Evolutionary conservation across 1,140 invertebrate genomes (phyloP).

Genomic region (Penaeus indicus): DNA sequence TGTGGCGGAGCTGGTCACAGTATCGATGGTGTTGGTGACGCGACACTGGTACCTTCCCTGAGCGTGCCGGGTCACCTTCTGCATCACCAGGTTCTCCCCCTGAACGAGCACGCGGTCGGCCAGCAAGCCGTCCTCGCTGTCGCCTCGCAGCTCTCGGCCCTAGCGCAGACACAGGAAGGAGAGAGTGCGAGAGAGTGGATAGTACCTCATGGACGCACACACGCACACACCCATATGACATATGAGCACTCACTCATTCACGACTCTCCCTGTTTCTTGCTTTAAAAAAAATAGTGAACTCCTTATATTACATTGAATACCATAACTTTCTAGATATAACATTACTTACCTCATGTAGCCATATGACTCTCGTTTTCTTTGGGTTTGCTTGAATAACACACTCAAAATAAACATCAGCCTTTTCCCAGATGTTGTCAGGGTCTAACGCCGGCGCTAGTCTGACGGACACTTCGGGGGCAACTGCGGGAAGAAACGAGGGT

Average conservation of each 20-base stretch:
- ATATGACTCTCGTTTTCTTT: slow-evolving; percentile 79
- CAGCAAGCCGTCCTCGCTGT: slow-evolving; percentile 72
- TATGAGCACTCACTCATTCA: slow-evolving; percentile 12
- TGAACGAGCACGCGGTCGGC: slow-evolving; percentile 74
- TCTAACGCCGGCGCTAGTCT: slow-evolving; percentile 59
- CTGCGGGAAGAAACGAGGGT: slow-evolving; percentile 2
- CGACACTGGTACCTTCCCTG: slow-evolving; percentile 81
- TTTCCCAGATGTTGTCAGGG: slow-evolving; percentile 75
- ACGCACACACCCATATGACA: neutral
- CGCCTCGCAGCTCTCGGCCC: slow-evolving; percentile 75
- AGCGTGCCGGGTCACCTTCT: slow-evolving; percentile 75
- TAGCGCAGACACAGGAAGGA: slow-evolving; percentile 68
- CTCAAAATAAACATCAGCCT: slow-evolving; percentile 76
- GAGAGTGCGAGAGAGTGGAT: neutral
- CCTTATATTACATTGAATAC: too few relatives aligned
- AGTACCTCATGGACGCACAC: neutral
- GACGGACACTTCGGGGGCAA: slow-evolving; percentile 44
- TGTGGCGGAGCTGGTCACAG: slow-evolving; percentile 71
- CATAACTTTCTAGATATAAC: too few relatives aligned
- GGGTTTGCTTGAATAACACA: slow-evolving; percentile 90
- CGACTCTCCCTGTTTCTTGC: slow-evolving; percentile 12
- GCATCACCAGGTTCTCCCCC: slow-evolving; percentile 78
- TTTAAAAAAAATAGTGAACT: neutral
- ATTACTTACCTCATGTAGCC: slow-evolving; percentile 90
- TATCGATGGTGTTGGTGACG: slow-evolving; percentile 75